Percentiles rank a stretch among this genome's conserved stretches.
Conservation (phyloP, 2,113 vertebrate genomes). For the Gasterosteus nipponicus region DNA sequence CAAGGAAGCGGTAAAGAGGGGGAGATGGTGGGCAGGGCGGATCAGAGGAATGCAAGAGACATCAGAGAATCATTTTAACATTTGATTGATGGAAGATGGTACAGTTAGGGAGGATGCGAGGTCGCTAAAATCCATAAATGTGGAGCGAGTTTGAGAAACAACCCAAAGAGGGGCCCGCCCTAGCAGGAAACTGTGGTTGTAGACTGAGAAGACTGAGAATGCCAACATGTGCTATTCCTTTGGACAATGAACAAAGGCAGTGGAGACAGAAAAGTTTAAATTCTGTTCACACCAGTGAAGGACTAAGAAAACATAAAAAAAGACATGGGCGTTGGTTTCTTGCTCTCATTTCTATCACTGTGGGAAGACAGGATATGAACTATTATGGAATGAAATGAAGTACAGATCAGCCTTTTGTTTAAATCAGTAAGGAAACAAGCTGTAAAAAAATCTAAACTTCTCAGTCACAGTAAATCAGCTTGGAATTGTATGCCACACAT, state of each 20-base stretch:
- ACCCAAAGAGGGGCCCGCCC: conserved; percentile 18
- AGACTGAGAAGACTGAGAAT: background rate
- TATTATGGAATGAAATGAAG: conserved; percentile 24
- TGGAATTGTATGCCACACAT: conserved; percentile 39
- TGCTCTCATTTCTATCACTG: conserved; percentile 19
- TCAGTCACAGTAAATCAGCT: conserved; percentile 26
- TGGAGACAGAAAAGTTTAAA: conserved; percentile 14
- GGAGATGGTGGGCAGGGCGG: background rate
- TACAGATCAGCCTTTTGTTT: conserved; percentile 1
- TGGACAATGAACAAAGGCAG: conserved; percentile 22
- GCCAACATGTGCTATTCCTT: conserved; percentile 28
- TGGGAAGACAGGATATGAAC: conserved; percentile 27
- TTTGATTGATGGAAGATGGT: conserved; percentile 11
- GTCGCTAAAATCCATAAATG: conserved; percentile 17
- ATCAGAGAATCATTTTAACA: background rate
- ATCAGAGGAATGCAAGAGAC: background rate
- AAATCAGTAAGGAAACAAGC: conserved; percentile 12
- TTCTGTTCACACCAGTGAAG: conserved; percentile 1
- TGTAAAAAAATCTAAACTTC: conserved; percentile 15
- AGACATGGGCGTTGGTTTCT: conserved; percentile 6
- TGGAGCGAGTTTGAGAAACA: conserved; percentile 38
- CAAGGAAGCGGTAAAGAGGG: too few relatives aligned
- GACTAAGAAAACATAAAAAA: conserved; percentile 18
- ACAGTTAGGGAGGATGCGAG: background rate
- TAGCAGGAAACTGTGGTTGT: conserved; percentile 55